Evolutionary conservation across 2,797 vertebrate species (phyloP), one percentile per base, ranked within the genome.

Genomic region (Molothrus aeneus): DNA sequence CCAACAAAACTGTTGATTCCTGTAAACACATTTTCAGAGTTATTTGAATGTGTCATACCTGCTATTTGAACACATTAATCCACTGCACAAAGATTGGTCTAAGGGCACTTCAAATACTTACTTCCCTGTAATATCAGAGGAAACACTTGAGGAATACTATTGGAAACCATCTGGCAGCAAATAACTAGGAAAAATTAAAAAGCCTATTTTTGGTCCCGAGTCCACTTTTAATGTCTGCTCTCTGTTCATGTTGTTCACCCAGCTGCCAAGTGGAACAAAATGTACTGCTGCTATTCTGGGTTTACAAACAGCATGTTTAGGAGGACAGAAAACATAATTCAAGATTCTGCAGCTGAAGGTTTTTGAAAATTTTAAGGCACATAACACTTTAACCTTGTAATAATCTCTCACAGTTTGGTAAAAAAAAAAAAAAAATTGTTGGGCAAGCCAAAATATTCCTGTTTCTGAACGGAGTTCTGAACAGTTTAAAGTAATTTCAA

Each of bases 231-330:
- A 57, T 77, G 93, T 92, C 54, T 93, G 21, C 72, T 93, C 21
- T 85, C 81, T 93, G 74, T 84, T 84, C 66, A 48, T 93, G 60
- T 92, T 89, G 77, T 47, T 97, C 88, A 81, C 34, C 81, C 93
- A 96, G 93, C 91, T 96, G 93, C 75, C 80, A 95, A 96, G 31
- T 80, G 61, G 83, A 96, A 95, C 86, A 95, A 97, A 95, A 83
- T 94, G 72, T 74, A 38, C 92, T 84, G 32, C 36, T 91, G 83
- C 74, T 93, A 92, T 96, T 96, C 70, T 83, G 63, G 28, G 77
- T 48, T 68, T 95, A 91, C 61, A 89, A 95, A 78, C 32, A 86
- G 61, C 29, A 61, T 77, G 86, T 29, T 48, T 84, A 94, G 86
- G 87, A 94, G 73, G 82, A 94, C 20, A 81, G 48, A 92, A 26